Evolutionary conservation across 2,797 vertebrate species (phyloP).

Genomic region (Coluber constrictor): DNA sequence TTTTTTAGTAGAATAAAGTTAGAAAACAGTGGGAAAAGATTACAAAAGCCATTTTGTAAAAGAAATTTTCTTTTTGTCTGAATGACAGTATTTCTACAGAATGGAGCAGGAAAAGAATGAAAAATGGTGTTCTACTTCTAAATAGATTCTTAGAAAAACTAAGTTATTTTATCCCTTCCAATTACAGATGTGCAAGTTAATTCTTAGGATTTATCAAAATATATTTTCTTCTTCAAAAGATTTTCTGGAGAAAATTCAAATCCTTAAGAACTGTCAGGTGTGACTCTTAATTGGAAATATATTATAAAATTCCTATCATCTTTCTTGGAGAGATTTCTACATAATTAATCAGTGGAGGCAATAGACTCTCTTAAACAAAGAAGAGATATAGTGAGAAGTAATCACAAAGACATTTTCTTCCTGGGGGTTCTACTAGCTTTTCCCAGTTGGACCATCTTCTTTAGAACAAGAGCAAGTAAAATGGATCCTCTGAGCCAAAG

Average conservation of each 20-base stretch:
- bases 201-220: not conserved
- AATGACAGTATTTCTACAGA: too few species aligned
- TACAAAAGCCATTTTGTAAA: not conserved
- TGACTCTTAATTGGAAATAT: not conserved
- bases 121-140: not conserved
- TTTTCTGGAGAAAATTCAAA: not conserved
- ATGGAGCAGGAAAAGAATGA: not conserved
- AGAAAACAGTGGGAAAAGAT: slow-evolving; percentile 16
- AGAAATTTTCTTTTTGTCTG: slow-evolving; percentile 24
- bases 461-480: not conserved
- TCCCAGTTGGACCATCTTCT: not conserved
- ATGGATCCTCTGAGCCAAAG: not conserved
- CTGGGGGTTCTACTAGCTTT: not conserved
- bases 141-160: not conserved
- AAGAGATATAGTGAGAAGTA: not conserved
- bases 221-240: not conserved
- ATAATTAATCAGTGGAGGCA: not conserved
- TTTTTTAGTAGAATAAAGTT: slow-evolving; percentile 42
- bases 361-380: not conserved
- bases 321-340: not conserved
- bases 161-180: not conserved
- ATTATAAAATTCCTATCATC: not conserved
- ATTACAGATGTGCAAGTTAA: not conserved
- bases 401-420: not conserved
- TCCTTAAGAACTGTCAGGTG: not conserved